Conservation (phyloP, 2,797 vertebrate species). For the Poecilia wingei region DNA sequence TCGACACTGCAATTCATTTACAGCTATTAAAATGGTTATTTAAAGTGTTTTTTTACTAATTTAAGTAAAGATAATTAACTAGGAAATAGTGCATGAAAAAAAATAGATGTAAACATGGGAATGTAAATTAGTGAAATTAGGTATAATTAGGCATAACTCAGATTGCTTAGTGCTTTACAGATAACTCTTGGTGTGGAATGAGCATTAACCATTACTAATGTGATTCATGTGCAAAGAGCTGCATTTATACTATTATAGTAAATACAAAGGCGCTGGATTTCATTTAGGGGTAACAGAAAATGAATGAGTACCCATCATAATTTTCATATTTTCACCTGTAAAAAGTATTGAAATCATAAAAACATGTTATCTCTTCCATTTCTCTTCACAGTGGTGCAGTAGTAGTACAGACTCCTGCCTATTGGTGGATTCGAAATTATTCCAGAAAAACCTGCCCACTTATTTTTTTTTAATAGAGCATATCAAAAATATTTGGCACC, state of each 20-base stretch:
- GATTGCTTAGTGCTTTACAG: not conserved
- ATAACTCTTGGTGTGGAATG: not conserved
- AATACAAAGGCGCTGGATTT: not conserved
- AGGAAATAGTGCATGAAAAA: not conserved
- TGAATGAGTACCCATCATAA: not conserved
- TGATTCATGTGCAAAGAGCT: not conserved
- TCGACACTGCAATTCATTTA: not conserved
- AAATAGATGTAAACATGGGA: not conserved
- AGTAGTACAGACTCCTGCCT: not conserved
- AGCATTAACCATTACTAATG: not conserved
- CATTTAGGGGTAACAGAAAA: not conserved
- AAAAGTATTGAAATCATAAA: not conserved
- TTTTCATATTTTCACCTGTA: not conserved
- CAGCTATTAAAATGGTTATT: not conserved
- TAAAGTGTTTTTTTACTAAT: not conserved
- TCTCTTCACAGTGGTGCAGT: not conserved
- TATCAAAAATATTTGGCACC: not conserved
- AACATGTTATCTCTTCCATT: not conserved
- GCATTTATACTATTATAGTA: not conserved
- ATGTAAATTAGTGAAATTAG: not conserved
- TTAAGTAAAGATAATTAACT: not conserved
- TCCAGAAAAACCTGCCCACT: not conserved
- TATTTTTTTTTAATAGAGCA: not conserved
- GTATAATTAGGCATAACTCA: not conserved
- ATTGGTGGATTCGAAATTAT: not conserved